A percentile compares a stretch with the other conserved stretches of the same genome.
Conservation (phyloP, 2,888 invertebrate genomes). For the Theretra japonica region DNA sequence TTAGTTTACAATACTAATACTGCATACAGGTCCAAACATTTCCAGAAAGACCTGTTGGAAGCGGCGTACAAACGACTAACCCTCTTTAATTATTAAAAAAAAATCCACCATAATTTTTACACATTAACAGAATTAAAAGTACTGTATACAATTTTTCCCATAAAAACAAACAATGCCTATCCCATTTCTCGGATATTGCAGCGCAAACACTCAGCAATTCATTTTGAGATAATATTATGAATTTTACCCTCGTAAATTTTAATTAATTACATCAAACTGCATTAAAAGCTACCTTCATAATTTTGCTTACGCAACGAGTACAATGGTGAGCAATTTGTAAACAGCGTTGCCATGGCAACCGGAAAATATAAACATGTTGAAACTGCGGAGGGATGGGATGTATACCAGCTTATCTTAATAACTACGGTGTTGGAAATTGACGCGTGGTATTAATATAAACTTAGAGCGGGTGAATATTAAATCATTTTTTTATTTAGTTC, state of each 20-base stretch:
- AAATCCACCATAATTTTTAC: neutral
- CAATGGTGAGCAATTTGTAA: conserved; percentile 49
- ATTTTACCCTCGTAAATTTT: conserved; percentile 30
- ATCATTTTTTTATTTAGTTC: neutral
- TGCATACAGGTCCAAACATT: no score
- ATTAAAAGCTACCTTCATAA: conserved; percentile 26
- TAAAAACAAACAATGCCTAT: neutral
- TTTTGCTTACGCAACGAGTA: conserved; percentile 22
- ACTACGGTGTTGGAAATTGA: conserved; percentile 44
- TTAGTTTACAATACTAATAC: no score
- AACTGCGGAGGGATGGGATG: conserved; percentile 44
- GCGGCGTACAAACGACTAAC: no score
- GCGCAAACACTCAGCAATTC: conserved; percentile 9
- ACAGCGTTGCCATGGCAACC: conserved; percentile 55
- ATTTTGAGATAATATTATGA: conserved; percentile 16
- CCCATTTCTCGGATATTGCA: neutral
- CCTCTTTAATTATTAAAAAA: neutral
- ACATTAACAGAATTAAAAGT: neutral
- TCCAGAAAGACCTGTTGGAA: no score
- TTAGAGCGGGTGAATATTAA: conserved; percentile 23
- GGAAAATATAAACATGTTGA: conserved; percentile 51
- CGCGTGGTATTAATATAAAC: conserved; percentile 33
- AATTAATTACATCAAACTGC: conserved; percentile 25
- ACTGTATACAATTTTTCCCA: neutral
- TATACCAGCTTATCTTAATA: conserved; percentile 50